Evolutionary conservation across 2,113 vertebrate genomes (phyloP), one percentile per base, ranked within the genome.

Genomic region (Upupa epops): DNA sequence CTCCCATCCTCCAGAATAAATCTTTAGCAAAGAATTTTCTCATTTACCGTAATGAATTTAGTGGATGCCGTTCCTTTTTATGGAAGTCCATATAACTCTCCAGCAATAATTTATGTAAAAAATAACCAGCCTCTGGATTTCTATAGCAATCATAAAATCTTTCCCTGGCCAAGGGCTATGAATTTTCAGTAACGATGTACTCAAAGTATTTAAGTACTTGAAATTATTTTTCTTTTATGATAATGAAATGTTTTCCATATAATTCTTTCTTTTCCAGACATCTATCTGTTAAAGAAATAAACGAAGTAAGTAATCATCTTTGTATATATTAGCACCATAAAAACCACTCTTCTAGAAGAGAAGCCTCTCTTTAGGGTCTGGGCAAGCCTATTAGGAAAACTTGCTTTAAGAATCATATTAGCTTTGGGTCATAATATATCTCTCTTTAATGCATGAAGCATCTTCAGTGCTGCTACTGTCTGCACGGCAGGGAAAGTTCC

Each of bases 231-330:
- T 75, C 84, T 81, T 86, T 89, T 87, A 89, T 37, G 9, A 73
- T 40, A 92, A 81, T 81, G 13, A 56, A 87, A n/a, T 54, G 8
- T 36, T 88, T 69, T 91, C 6, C 9, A 48, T 78, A 31, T 69
- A 75, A 65, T 83, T 96, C 31, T 90, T 80, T 92, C 32, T 94
- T 83, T 96, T 81, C 45, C 80, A 96, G 96, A 60, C 49, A 92
- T 36, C 31, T 69, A 40, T 93, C 82, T 81, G 17, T 81, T 77
- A 86, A 64, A 22, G 76, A 95, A 71, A 28, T 59, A 71, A 83
- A 88, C 3, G 9, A 89, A 83, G 96, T 96, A 96, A 96, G 96
- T 96, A 88, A 68, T 72, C 51, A 21, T 40, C 55, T 87, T 89
- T 58, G 7, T 32, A 28, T 48, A 11, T 36, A 72, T 72, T 26